Percentiles rank a stretch among this genome's conserved stretches.
Conservation (phyloP, 2,113 vertebrate genomes). For the Poeciliopsis retropinna region DNA sequence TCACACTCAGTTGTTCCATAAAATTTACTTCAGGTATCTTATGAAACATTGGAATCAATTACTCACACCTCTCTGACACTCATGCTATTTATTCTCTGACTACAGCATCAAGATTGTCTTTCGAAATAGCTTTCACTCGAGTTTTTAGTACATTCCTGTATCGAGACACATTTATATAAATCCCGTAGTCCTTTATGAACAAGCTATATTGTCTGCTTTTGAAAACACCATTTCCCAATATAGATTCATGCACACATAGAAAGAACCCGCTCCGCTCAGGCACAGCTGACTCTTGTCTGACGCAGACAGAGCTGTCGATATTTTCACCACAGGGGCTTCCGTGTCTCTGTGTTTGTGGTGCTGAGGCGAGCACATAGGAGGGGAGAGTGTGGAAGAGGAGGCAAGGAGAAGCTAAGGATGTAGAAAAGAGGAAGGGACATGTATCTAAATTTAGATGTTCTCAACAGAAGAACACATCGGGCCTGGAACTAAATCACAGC, state of each 20-base stretch:
- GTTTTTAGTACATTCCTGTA: too few relatives aligned
- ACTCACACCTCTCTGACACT: background rate
- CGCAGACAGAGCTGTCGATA: conserved; percentile 63
- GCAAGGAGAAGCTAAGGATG: conserved; percentile 46
- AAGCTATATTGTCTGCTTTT: conserved; percentile 13
- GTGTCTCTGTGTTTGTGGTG: conserved; percentile 50
- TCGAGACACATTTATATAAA: background rate
- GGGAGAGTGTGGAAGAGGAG: conserved; percentile 48
- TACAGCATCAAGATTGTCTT: too few relatives aligned
- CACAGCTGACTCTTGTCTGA: conserved; percentile 69
- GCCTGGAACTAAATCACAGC: conserved; percentile 55
- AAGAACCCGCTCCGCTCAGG: conserved; percentile 28
- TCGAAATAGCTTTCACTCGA: too few relatives aligned
- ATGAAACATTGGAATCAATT: background rate
- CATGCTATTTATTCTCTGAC: too few relatives aligned
- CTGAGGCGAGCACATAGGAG: conserved; percentile 55
- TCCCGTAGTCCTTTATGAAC: background rate
- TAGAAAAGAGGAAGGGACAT: conserved; percentile 47
- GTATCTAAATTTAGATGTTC: conserved; percentile 78
- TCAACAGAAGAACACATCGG: conserved; percentile 56
- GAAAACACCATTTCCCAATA: background rate
- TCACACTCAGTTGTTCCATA: background rate
- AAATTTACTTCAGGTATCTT: background rate
- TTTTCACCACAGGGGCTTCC: conserved; percentile 58
- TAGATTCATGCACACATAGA: conserved; percentile 13